Percentiles rank a stretch among this genome's conserved stretches.
Evolutionary conservation across 1,140 invertebrate genomes (phyloP).

Genomic region (Pseudomyrmex flavicornis): DNA sequence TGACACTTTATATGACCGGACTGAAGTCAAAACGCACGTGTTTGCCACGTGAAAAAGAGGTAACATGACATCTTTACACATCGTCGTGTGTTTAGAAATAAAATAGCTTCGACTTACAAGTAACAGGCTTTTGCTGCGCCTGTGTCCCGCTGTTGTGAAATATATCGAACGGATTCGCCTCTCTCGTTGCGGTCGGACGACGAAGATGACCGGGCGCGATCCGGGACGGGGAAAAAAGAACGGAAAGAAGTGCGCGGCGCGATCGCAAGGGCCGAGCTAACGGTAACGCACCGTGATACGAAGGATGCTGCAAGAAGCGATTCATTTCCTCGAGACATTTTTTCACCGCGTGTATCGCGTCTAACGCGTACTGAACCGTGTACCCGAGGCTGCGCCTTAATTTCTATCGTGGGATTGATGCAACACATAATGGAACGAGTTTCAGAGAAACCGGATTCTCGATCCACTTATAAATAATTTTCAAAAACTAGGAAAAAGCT

Average conservation of each 20-base stretch:
- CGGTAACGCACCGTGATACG: slow-evolving; percentile 66
- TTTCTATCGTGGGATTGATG: slow-evolving; percentile 26
- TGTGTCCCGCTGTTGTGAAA: slow-evolving; percentile 30
- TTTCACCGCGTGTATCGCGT: slow-evolving; percentile 23
- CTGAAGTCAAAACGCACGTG: neutral
- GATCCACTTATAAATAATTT: slow-evolving; percentile 7
- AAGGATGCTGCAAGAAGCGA: slow-evolving; percentile 67
- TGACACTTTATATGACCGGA: neutral
- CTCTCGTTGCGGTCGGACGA: slow-evolving; percentile 67
- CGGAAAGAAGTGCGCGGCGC: slow-evolving; percentile 50
- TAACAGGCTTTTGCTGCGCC: slow-evolving; percentile 16
- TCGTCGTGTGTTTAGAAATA: slow-evolving; percentile 12
- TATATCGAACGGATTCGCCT: slow-evolving; percentile 63
- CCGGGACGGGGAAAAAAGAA: slow-evolving; percentile 58
- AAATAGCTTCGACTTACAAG: neutral
- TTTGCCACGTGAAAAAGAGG: neutral
- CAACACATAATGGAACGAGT: neutral
- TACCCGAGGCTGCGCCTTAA: slow-evolving; percentile 8
- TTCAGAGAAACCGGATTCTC: slow-evolving; percentile 28
- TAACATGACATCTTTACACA: neutral
- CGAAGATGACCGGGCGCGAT: slow-evolving; percentile 66
- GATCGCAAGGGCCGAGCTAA: slow-evolving; percentile 67
- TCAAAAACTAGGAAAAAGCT: slow-evolving; percentile 6
- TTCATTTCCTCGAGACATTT: slow-evolving; percentile 62
- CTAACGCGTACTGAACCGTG: neutral